A percentile compares a stretch with the other conserved stretches of the same genome.
Conservation (phyloP, 2,797 vertebrate species). For the Alfaro cultratus region DNA sequence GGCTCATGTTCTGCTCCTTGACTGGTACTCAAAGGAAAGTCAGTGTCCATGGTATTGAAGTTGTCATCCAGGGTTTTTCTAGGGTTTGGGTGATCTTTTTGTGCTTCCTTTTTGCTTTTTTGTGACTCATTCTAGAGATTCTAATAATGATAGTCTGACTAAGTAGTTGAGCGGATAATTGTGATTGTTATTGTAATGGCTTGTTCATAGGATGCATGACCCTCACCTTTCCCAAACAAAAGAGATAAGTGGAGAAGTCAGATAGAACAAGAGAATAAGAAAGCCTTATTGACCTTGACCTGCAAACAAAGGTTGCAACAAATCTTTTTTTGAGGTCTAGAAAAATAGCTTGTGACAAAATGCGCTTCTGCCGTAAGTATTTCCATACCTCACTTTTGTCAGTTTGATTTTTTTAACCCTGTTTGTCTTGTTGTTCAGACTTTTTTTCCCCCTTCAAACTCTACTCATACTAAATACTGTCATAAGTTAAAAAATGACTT, state of each 20-base stretch:
- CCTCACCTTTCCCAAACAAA: slow-evolving; percentile 22
- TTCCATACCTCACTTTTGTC: slow-evolving; percentile 9
- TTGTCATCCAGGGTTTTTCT: slow-evolving; percentile 7
- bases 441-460: background rate
- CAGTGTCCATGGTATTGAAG: slow-evolving; percentile 76
- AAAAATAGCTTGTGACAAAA: slow-evolving; percentile 33
- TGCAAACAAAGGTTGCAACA: slow-evolving; percentile 25
- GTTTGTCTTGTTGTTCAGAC: slow-evolving; percentile 2
- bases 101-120: background rate
- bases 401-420: slow-evolving; percentile 27
- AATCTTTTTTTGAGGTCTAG: slow-evolving; percentile 26
- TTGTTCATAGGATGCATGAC: slow-evolving; percentile 32
- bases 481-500: background rate
- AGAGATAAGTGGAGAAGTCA: slow-evolving; percentile 22
- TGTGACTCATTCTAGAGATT: slow-evolving; percentile 15
- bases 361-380: slow-evolving; percentile 4
- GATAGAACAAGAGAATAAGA: slow-evolving; percentile 37
- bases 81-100: background rate
- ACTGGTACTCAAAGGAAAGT: slow-evolving; percentile 33
- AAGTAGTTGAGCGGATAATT: slow-evolving; percentile 10
- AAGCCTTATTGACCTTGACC: slow-evolving; percentile 40
- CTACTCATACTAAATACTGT: slow-evolving; percentile 8
- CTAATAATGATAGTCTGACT: slow-evolving; percentile 16
- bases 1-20: slow-evolving; percentile 22
- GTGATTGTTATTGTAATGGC: slow-evolving; percentile 40